Conservation (phyloP, 2,888 invertebrate genomes). For the Oxycera nigricornis region DNA sequence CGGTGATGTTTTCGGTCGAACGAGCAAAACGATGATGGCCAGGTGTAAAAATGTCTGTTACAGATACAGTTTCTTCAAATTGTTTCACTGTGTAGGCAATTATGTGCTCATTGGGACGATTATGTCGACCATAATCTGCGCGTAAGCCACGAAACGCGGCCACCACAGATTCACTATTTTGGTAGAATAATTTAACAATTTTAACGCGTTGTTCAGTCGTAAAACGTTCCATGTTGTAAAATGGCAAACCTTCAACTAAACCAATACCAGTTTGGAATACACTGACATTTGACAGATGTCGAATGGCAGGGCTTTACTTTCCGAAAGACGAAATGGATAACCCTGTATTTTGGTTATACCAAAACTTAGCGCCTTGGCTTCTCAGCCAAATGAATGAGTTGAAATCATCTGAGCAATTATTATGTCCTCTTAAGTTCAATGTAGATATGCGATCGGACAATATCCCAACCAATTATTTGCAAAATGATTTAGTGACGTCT, state of each 20-base stretch:
- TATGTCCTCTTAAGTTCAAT: too few species aligned
- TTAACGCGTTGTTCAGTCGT: not conserved
- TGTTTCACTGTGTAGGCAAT: not conserved
- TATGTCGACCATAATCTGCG: not conserved
- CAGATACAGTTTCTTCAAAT: slow-evolving; percentile 9
- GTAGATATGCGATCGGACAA: too few species aligned
- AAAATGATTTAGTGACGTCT: too few species aligned
- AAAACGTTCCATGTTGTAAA: not conserved
- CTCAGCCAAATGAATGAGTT: too few species aligned
- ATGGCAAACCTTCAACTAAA: slow-evolving; percentile 12
- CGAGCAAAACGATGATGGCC: not conserved
- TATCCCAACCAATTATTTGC: too few species aligned
- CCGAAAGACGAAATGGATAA: slow-evolving; percentile 1
- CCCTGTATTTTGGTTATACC: too few species aligned
- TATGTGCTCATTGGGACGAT: slow-evolving; percentile 1
- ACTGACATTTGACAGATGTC: not conserved
- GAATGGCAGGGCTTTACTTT: slow-evolving; percentile 7
- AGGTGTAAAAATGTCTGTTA: not conserved
- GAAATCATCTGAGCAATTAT: too few species aligned
- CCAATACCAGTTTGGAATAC: not conserved
- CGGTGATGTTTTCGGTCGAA: slow-evolving; percentile 25
- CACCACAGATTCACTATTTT: not conserved
- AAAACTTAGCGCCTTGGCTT: too few species aligned
- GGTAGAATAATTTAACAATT: not conserved
- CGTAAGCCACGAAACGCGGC: not conserved